Percentiles rank a stretch among this genome's conserved stretches.
phyloP scores from a whole-genome alignment of 2,797 vertebrate species.

The Hapalemur alaotrensis region DNA sequence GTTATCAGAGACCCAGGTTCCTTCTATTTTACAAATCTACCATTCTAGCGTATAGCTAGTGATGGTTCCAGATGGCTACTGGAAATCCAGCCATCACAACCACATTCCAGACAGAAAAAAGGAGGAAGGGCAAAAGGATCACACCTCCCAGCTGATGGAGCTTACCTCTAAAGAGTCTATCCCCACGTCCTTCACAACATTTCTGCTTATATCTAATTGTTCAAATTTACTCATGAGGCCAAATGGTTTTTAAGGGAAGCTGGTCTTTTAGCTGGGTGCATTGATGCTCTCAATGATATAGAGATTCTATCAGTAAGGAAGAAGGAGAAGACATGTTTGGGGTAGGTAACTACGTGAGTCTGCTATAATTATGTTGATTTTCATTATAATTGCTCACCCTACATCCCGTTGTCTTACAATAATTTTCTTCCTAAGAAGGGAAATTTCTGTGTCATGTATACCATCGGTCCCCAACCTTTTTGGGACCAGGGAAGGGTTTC shows the following conservation, averaged over 20 bases:
- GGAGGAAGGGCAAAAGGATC: background rate
- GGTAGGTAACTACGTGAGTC: background rate
- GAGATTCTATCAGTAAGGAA: background rate
- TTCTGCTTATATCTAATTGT: background rate
- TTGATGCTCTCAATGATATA: background rate
- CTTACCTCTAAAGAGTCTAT: background rate
- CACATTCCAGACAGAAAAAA: background rate
- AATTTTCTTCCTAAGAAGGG: background rate
- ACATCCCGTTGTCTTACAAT: background rate
- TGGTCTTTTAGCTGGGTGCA: background rate
- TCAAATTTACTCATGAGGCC: background rate
- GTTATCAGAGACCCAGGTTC: background rate
- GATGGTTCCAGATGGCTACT: background rate
- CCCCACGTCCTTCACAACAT: background rate
- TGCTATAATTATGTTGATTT: background rate
- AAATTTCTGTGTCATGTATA: slow-evolving; percentile 1
- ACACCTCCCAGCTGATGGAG: background rate
- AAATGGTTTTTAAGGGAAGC: background rate
- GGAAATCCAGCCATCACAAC: background rate
- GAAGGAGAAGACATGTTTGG: background rate
- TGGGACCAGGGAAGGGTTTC: too few relatives aligned
- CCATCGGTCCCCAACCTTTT: background rate
- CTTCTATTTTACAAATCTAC: background rate
- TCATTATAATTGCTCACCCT: background rate
- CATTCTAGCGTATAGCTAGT: background rate